A percentile compares a stretch with the other conserved stretches of the same genome.
These are phyloP conservation scores for Papilio aristodemus DNA, from an alignment of 1,140 invertebrate genomes.

Conservation along the genomic window DNA sequence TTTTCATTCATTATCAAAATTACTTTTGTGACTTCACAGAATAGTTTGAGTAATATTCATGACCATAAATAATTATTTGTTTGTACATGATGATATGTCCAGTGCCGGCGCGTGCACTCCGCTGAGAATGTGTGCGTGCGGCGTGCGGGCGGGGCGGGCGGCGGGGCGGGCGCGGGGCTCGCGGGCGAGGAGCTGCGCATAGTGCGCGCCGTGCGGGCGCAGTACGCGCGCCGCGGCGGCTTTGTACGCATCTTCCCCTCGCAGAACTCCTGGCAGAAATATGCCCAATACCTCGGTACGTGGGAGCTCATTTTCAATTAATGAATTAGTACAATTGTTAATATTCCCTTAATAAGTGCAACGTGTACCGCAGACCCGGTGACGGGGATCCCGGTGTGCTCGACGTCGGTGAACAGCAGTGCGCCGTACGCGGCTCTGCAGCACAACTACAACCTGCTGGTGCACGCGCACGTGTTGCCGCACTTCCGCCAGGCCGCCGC, in stretches of 20 bases:
- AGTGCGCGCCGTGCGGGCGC: conserved; percentile 88
- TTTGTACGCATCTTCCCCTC: conserved; percentile 96
- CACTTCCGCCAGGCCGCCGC: conserved; percentile 81
- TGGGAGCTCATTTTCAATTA: conserved; percentile 24
- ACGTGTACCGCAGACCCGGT: conserved; percentile 81
- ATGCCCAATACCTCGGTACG: conserved; percentile 87
- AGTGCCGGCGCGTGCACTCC: conserved; percentile 85
- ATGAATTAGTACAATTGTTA: background rate
- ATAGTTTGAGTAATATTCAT: no score
- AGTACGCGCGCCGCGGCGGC: conserved; percentile 91
- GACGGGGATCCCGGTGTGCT: conserved; percentile 86
- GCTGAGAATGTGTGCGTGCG: conserved; percentile 82
- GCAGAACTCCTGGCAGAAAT: conserved; percentile 91
- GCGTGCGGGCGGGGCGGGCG: conserved; percentile 49
- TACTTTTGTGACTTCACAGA: no score
- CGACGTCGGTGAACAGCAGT: conserved; percentile 82
- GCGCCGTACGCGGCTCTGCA: conserved; percentile 81
- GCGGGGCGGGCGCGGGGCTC: conserved; percentile 70
- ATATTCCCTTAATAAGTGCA: background rate
- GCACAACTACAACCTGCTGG: conserved; percentile 90
- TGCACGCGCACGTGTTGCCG: conserved; percentile 89
- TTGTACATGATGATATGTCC: conserved; percentile 24
- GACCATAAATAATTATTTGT: no score
- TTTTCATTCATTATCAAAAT: no score
- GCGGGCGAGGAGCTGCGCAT: conserved; percentile 90